A percentile compares a stretch with the other conserved stretches of the same genome.
These are phyloP conservation scores for Drosophila barbarae DNA, from an alignment of 2,888 invertebrate species.

Conservation along the genomic window DNA sequence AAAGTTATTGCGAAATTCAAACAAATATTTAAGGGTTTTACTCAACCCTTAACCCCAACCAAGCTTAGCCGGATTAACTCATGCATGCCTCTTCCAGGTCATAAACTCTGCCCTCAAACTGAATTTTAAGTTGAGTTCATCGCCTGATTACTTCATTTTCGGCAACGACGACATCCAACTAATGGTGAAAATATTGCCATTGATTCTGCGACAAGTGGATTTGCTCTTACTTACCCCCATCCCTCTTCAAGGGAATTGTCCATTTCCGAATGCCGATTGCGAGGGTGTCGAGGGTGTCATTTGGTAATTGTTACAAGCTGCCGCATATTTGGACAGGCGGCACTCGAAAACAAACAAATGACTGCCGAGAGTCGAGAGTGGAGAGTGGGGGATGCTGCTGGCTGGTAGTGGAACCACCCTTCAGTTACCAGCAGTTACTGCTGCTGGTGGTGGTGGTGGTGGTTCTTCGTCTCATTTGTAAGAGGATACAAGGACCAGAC, in stretches of 20 bases:
- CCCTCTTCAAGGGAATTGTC: conserved; percentile 14
- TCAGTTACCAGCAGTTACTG: conserved; percentile 7
- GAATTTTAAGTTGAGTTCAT: conserved; percentile 59
- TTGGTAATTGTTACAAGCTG: conserved; percentile 75
- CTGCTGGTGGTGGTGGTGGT: conserved; percentile 3
- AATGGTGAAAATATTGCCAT: conserved; percentile 77
- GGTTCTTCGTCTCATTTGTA: conserved; percentile 51
- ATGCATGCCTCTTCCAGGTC: conserved; percentile 54
- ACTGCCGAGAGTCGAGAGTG: conserved; percentile 20
- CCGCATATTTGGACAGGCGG: conserved; percentile 71
- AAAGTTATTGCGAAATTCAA: neutral
- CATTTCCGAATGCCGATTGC: conserved; percentile 48
- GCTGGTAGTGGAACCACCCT: conserved; percentile 51
- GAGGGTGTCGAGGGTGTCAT: conserved; percentile 67
- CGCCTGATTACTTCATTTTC: conserved; percentile 71
- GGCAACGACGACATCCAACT: conserved; percentile 42
- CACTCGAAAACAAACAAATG: conserved; percentile 72
- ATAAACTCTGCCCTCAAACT: conserved; percentile 59
- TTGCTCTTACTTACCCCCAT: neutral
- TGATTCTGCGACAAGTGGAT: conserved; percentile 77
- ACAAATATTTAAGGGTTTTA: too few species aligned
- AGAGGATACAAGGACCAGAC: conserved; percentile 51
- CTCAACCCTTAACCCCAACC: too few species aligned
- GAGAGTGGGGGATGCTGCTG: conserved; percentile 7
- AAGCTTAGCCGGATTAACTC: neutral